Evolutionary conservation across 2,113 vertebrate species (phyloP), one percentile per base, ranked within the genome.

Genomic region (Fulmarus glacialis): DNA sequence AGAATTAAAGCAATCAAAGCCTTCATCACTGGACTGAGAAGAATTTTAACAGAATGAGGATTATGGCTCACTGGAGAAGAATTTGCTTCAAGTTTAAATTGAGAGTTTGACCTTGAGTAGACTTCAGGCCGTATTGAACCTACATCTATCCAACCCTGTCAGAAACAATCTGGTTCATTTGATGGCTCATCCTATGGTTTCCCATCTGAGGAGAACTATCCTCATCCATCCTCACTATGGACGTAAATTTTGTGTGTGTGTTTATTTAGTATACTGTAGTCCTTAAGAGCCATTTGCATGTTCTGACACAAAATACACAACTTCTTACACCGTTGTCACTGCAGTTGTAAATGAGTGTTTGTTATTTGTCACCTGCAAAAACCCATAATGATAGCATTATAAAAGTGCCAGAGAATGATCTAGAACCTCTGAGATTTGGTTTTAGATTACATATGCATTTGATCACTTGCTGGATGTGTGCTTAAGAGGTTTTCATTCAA

Each of bases 1-100:
- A 58, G 88, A 82, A 47, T 91, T 94, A 96, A 97, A 95, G 36
- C 17, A 93, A 56, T 84, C 88, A 82, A 73, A 91, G 20, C n/a
- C 34, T 96, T 94, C 42, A 66, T 93, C 79, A 71, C 11, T 83
- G 58, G 40, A 30, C 73, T 82, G 38, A 74, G 50, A 73, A 89
- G 62, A 87, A 68, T 66, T 77, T 89, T 72, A 82, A 78, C 47
- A 88, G 70, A 50, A 79, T 82, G 80, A 90, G 72, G 45, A 74
- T 77, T 87, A 56, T 89, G 77, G 30, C 82, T 92, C 55, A 27
- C 40, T 68, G 56, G 52, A 93, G 24, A 43, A 32, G 17, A 82
- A 89, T 38, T 70, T 81, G 5, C 89, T 75, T 89, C 47, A 80
- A 75, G 42, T 79, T 93, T 50, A 84, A 94, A 84, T 59, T 59